These are phyloP conservation scores for Neodiprion pinetum DNA, from an alignment of 1,140 invertebrate genomes.

Conservation along the genomic window DNA sequence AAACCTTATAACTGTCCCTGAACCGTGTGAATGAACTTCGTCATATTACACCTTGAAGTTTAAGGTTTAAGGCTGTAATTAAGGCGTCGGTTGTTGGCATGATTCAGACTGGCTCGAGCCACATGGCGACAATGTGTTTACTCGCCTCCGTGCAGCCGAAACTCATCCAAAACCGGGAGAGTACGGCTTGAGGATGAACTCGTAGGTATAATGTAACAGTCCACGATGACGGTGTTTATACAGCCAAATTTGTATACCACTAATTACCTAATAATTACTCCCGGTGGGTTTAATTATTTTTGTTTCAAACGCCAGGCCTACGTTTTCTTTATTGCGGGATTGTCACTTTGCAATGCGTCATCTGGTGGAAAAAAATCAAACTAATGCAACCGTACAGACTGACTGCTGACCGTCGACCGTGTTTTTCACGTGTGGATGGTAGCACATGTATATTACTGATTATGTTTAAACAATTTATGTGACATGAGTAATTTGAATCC, in stretches of 20 bases:
- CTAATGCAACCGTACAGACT: too few relatives aligned
- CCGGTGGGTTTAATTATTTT: not conserved
- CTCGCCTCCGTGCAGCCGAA: not conserved
- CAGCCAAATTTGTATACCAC: not conserved
- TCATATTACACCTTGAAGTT: not conserved
- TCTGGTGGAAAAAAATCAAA: too few relatives aligned
- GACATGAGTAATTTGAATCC: too few relatives aligned
- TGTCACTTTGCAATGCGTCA: not conserved
- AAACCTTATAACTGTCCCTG: too few relatives aligned
- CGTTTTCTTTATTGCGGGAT: not conserved
- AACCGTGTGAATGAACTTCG: not conserved
- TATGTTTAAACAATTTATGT: too few relatives aligned
- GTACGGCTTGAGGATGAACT: not conserved
- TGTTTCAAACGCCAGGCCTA: not conserved
- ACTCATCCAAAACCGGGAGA: not conserved
- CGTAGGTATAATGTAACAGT: too few relatives aligned
- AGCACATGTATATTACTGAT: too few relatives aligned
- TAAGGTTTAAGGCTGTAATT: not conserved
- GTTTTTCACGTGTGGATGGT: too few relatives aligned
- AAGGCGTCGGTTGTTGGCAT: not conserved
- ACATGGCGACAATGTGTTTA: constrained; percentile 5
- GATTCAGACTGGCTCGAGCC: not conserved
- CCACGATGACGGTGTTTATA: not conserved
- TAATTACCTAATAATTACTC: not conserved
- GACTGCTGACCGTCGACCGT: too few relatives aligned